Evolutionary conservation across 2,113 vertebrate genomes (phyloP).

Genomic region (Melanostigma gelatinosum): DNA sequence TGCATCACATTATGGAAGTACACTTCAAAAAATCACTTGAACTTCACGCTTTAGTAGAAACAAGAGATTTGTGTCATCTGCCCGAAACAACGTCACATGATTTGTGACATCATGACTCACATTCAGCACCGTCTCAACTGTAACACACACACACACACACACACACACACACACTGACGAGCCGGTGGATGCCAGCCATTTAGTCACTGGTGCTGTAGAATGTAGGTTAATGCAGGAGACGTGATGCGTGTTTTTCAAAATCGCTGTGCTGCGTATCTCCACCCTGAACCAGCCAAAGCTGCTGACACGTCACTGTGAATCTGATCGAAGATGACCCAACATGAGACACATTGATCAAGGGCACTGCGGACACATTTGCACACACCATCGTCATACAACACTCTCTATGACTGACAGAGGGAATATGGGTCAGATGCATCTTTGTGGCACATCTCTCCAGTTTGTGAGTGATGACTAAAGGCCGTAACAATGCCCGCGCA

Average conservation of each 20-base stretch:
- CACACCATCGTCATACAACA: background rate
- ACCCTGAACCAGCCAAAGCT: background rate
- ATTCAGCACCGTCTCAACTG: background rate
- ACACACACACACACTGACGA: background rate
- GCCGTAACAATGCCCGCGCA: constrained; percentile 11
- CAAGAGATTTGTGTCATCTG: background rate
- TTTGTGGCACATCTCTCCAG: background rate
- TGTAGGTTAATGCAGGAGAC: constrained; percentile 46
- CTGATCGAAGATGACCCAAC: constrained; percentile 15
- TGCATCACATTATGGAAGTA: background rate
- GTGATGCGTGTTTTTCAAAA: constrained; percentile 10
- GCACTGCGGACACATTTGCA: background rate
- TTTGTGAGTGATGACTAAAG: constrained; percentile 24
- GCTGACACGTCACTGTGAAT: constrained; percentile 3
- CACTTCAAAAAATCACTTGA: background rate
- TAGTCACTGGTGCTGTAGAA: constrained; percentile 13
- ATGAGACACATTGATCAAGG: background rate
- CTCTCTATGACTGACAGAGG: background rate
- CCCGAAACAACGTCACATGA: constrained; percentile 3
- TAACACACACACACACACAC: background rate
- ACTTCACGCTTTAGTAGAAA: background rate
- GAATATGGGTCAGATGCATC: constrained; percentile 43
- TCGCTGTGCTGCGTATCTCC: background rate
- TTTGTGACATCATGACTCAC: constrained; percentile 2
- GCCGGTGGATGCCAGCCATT: background rate